Percentiles rank a stretch among this genome's conserved stretches.
phyloP scores from a whole-genome alignment of 1,140 invertebrate genomes.

The Chrysomallon squamiferum region DNA sequence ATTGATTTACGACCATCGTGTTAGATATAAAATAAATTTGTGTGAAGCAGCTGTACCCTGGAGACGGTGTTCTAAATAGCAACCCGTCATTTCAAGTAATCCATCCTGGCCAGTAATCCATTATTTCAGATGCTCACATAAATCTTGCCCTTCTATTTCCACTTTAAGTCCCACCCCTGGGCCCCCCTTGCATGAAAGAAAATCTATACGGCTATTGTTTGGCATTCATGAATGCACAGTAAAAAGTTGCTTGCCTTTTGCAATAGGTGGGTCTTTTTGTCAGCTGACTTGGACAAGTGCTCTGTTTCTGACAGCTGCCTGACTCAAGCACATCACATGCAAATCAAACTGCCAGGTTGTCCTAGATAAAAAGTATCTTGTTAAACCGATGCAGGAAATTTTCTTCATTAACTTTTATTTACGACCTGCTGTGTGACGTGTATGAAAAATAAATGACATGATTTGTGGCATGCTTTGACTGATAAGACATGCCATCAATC shows the following conservation, averaged over 20 bases:
- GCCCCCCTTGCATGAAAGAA: conserved; percentile 1
- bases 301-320: conserved; percentile 26
- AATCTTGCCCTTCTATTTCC: conserved; percentile 6
- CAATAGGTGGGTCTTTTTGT: conserved; percentile 18
- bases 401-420: conserved; percentile 53
- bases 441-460: conserved; percentile 60
- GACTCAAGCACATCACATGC: conserved; percentile 19
- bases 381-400: conserved; percentile 35
- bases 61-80: conserved; percentile 18
- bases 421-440: conserved; percentile 47
- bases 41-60: conserved; percentile 12
- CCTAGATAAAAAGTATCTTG: conserved; percentile 39
- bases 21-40: conserved; percentile 27
- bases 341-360: conserved; percentile 26
- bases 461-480: conserved; percentile 49
- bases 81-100: conserved; percentile 23
- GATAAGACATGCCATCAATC: conserved; percentile 57
- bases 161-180: conserved; percentile 4
- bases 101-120: conserved; percentile 16
- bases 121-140: conserved; percentile 16
- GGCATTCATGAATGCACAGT: conserved; percentile 2
- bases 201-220: conserved; percentile 15
- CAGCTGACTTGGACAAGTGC: conserved; percentile 19
- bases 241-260: conserved; percentile 20
- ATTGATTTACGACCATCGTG: conserved; percentile 19